Evolutionary conservation across 2,113 vertebrate genomes (phyloP).

Genomic region (Willisornis vidua): DNA sequence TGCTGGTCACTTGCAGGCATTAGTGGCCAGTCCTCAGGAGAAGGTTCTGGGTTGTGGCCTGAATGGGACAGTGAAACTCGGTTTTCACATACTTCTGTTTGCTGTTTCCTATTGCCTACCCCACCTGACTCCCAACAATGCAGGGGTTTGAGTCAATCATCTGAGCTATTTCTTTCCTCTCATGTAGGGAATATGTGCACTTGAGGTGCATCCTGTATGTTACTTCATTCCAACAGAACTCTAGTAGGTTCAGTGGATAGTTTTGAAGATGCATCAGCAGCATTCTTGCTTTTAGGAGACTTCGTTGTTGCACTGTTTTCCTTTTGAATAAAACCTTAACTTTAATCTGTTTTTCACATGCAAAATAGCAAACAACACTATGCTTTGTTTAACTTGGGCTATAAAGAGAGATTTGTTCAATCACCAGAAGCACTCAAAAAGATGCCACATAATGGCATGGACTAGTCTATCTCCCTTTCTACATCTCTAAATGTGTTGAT

Average conservation of each 20-base stretch:
- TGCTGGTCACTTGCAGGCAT: neutral
- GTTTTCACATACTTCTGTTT: neutral
- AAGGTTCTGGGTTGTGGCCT: neutral
- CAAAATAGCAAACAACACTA: neutral
- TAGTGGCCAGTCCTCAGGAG: neutral
- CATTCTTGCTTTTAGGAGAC: neutral
- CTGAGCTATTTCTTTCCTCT: neutral
- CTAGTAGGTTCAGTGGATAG: neutral
- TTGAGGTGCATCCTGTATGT: neutral
- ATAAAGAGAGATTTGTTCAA: neutral
- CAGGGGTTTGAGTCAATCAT: neutral
- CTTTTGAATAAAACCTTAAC: neutral
- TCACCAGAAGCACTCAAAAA: neutral
- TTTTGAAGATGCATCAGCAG: neutral
- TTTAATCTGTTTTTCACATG: neutral
- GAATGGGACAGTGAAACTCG: neutral
- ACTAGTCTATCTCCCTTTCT: neutral
- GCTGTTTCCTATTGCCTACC: neutral
- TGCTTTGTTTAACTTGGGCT: neutral
- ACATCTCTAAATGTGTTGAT: neutral
- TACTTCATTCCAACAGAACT: neutral
- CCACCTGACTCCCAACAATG: neutral
- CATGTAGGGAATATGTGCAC: neutral
- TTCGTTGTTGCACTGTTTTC: neutral
- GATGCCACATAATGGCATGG: neutral